Base-by-base conservation (phyloP, 2,888 invertebrate species). In the Tethea ocularis region DNA sequence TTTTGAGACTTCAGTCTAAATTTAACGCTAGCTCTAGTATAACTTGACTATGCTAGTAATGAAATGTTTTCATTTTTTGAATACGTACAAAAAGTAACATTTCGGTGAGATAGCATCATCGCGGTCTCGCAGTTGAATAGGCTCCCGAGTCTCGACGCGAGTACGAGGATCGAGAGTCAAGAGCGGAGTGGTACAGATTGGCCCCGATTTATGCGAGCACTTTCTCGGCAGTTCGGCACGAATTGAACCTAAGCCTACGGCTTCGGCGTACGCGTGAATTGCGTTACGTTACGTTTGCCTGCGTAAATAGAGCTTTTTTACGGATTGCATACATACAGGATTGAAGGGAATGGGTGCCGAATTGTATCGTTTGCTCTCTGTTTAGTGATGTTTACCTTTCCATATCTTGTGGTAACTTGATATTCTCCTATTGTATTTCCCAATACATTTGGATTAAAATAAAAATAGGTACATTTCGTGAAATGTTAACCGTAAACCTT, bases 171-270 rank as follows among this genome's bases (percentile, higher is more conserved):
- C 1, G 46, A 20, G 46, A 17, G 46, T 20, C 66, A 58, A 56
- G 58, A 33, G 60, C 57, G 55, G 64, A 70, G 62, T 62, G 69
- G 69, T 71, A 72, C 78, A 81, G 79, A 83, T 84, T 84, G 83
- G 75, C 71, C 71, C 73, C 78, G 74, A 82, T 83, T 84, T 78
- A 80, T 74, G 72, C 58, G 60, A 65, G 66, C 64, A 75, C 66
- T 75, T 75, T 68, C 66, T 33, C 33, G 33, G 13, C 33, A 33
- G 33, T 33, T 63, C 65, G 68, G 71, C 74, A 78, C 71, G 71
- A 76, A 61, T 41, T 41, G 41, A 41, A 41, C 36, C 36, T 38
- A n/a, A n/a, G 36, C 36, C 57, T 52, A 36, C 2, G 41, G 55
- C 55, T 57, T 57, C 46, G 41, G 26, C 33, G 17, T 41, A 53